These are phyloP conservation scores for Lissonota sp. DNA, from an alignment of 2,888 invertebrate species.

Conservation along the genomic window DNA sequence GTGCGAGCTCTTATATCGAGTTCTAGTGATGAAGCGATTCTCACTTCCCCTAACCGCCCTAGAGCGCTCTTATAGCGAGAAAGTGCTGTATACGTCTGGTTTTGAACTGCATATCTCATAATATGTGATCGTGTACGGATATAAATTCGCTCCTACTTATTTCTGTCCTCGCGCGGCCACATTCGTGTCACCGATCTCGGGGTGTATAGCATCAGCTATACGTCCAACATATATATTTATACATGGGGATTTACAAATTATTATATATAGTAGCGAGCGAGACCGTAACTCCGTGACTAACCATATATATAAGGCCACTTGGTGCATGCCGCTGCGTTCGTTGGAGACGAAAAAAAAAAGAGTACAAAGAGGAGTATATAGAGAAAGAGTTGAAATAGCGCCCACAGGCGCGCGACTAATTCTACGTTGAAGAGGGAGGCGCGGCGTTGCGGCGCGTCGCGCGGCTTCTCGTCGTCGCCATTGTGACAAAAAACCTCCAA, in stretches of 20 bases:
- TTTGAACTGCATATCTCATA: slow-evolving; percentile 9
- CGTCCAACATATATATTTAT: background rate
- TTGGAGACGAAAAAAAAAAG: slow-evolving; percentile 16
- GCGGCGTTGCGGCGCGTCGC: slow-evolving; percentile 55
- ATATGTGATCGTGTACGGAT: slow-evolving; percentile 34
- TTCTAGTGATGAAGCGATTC: no score
- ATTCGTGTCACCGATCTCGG: slow-evolving; percentile 52
- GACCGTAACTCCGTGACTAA: slow-evolving; percentile 74
- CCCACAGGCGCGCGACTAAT: slow-evolving; percentile 63
- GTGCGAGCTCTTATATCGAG: no score
- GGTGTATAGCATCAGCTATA: no score
- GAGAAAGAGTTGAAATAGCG: slow-evolving; percentile 56
- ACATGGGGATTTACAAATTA: slow-evolving; percentile 33
- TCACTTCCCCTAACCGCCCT: no score
- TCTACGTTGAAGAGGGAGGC: slow-evolving; percentile 47
- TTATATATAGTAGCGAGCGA: slow-evolving; percentile 54
- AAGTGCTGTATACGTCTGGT: no score
- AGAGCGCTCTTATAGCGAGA: no score
- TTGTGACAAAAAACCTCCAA: slow-evolving; percentile 62
- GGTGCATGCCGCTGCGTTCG: slow-evolving; percentile 48
- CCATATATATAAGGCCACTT: slow-evolving; percentile 63
- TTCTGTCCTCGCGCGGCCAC: slow-evolving; percentile 51
- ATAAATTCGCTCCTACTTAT: slow-evolving; percentile 54
- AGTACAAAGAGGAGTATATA: no score
- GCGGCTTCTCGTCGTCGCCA: slow-evolving; percentile 63